Percentiles rank a stretch among this genome's conserved stretches.
These are phyloP conservation scores for Procavia capensis DNA, from an alignment of 2,113 vertebrate genomes.

Conservation along the genomic window DNA sequence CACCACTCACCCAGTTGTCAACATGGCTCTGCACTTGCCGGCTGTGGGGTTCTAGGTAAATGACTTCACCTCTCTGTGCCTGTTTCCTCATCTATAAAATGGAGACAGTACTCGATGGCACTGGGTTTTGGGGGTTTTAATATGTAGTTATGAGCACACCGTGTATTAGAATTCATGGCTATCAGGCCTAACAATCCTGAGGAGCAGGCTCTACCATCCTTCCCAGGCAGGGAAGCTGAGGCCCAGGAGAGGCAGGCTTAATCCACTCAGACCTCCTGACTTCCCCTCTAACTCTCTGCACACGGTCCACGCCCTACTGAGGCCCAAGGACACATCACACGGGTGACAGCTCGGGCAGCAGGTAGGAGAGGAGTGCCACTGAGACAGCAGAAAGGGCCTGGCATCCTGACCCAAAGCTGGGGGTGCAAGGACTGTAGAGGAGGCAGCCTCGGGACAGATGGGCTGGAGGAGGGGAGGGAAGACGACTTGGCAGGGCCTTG, in stretches of 20 bases:
- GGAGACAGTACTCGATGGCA: no score
- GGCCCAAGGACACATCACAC: background rate
- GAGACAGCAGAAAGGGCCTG: background rate
- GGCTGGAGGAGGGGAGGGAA: constrained; percentile 36
- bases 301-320: background rate
- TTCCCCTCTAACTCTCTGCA: background rate
- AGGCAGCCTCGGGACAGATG: background rate
- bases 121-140: no score
- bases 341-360: background rate
- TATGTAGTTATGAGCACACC: background rate
- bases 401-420: background rate
- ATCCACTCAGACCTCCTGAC: background rate
- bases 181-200: background rate
- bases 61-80: background rate
- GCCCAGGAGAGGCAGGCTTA: background rate
- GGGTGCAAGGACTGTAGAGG: constrained; percentile 30
- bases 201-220: background rate
- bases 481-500: constrained; percentile 72
- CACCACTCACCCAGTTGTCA: background rate
- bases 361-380: background rate
- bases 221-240: background rate
- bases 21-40: background rate
- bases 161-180: background rate
- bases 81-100: background rate
- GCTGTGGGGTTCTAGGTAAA: background rate